A percentile compares a stretch with the other conserved stretches of the same genome.
Conservation (phyloP, 2,797 vertebrate genomes). For the Pristis pectinata region DNA sequence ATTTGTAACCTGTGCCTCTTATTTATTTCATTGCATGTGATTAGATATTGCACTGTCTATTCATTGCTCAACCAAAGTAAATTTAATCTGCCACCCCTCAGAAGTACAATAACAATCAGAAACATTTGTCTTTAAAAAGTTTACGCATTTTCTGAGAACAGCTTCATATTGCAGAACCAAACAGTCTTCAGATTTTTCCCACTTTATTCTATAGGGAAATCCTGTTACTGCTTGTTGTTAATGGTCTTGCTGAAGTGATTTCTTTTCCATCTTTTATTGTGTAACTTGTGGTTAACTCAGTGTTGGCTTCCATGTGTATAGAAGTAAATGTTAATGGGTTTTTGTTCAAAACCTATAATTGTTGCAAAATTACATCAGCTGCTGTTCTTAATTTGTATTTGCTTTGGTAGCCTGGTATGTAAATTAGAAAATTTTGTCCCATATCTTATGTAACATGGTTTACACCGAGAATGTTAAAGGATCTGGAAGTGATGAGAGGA, state of each 20-base stretch:
- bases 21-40: background rate
- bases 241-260: background rate
- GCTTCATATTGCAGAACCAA: background rate
- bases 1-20: background rate
- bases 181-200: background rate
- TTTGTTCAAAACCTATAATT: background rate
- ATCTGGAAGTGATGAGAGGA: background rate
- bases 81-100: background rate
- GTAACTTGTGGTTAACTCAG: background rate
- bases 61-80: background rate
- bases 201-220: background rate
- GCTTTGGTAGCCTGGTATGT: background rate
- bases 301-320: background rate
- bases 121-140: background rate
- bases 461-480: background rate
- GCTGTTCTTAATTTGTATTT: background rate
- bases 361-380: background rate
- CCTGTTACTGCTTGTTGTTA: background rate
- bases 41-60: background rate
- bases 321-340: background rate
- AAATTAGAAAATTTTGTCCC: background rate
- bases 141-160: background rate
- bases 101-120: background rate
- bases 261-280: background rate
- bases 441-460: background rate